Conservation (phyloP, 2,113 vertebrate genomes). For the Macrotus californicus region DNA sequence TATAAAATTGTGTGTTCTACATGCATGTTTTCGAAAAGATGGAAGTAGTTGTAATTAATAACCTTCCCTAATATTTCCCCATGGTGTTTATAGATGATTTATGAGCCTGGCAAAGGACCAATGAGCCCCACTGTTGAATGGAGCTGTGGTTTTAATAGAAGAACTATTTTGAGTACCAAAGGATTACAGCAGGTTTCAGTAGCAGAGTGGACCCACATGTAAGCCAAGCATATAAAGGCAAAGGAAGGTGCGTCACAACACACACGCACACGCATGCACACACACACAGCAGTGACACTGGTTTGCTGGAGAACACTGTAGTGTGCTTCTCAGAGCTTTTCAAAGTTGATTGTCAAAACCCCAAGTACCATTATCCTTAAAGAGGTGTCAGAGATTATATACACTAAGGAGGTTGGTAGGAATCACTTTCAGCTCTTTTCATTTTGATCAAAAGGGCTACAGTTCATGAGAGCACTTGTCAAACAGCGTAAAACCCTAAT, state of each 20-base stretch:
- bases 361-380: not conserved
- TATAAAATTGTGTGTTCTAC: not conserved
- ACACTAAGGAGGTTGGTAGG: not conserved
- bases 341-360: not conserved
- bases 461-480: not conserved
- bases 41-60: not conserved
- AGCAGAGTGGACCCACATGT: not conserved
- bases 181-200: not conserved
- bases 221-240: slow-evolving; percentile 12
- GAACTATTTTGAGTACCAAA: not conserved
- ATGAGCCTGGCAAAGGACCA: not conserved
- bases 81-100: slow-evolving; percentile 12
- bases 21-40: not conserved
- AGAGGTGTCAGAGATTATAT: not conserved
- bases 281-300: not conserved
- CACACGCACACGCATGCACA: not conserved
- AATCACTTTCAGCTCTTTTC: not conserved
- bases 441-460: not conserved
- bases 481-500: not conserved
- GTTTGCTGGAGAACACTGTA: slow-evolving; percentile 55
- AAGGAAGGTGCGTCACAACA: not conserved
- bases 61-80: not conserved
- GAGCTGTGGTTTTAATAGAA: not conserved
- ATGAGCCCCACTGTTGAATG: not conserved
- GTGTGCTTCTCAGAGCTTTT: not conserved